A percentile compares a stretch with the other conserved stretches of the same genome.
Evolutionary conservation across 2,797 vertebrate genomes (phyloP).

Genomic region (Corythornis leucogaster): DNA sequence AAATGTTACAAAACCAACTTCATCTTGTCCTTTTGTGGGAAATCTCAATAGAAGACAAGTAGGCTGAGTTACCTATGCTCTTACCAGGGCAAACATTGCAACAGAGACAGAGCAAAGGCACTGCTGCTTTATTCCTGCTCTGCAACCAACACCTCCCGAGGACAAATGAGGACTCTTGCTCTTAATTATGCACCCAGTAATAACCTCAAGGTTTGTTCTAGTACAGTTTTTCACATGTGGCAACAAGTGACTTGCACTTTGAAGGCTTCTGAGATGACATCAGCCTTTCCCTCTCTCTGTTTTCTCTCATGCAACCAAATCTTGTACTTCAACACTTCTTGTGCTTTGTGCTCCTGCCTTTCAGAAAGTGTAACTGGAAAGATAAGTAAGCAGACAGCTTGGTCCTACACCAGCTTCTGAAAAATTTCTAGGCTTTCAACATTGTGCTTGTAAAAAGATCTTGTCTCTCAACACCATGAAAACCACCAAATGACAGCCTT

Average conservation of each 20-base stretch:
- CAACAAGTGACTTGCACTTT: background rate
- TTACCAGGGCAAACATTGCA: background rate
- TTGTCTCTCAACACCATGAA: background rate
- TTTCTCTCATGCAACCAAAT: background rate
- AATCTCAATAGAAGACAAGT: background rate
- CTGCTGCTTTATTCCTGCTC: background rate
- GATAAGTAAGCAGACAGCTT: accelerated
- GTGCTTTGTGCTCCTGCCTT: background rate
- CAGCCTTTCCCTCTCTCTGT: background rate
- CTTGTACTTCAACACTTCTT: accelerated
- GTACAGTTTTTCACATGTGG: background rate
- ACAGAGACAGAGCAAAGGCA: background rate
- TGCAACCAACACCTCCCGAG: background rate
- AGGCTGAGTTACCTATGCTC: background rate
- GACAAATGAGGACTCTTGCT: background rate
- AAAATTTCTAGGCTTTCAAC: background rate
- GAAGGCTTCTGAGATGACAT: background rate
- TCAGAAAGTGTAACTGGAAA: background rate
- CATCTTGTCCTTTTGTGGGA: background rate
- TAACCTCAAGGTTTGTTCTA: background rate
- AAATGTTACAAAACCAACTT: background rate
- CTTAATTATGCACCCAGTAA: background rate
- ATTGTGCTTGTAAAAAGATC: background rate
- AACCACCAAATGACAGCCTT: background rate
- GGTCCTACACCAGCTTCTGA: background rate